Conservation (phyloP, 2,113 vertebrate species). For the Caracal caracal region DNA sequence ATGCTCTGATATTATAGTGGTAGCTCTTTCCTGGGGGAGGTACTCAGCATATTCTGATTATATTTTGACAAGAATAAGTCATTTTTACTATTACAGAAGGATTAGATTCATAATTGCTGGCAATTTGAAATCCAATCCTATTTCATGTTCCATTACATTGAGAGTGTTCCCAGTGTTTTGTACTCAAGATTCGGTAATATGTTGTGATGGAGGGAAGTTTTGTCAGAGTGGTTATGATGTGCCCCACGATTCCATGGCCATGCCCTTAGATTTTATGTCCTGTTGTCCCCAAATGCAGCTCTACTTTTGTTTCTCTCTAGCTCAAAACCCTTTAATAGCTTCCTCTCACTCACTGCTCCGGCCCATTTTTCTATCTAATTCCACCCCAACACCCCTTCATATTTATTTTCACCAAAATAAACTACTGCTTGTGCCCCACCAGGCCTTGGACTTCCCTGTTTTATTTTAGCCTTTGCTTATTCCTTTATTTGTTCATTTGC, state of each 20-base stretch:
- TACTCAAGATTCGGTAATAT: neutral
- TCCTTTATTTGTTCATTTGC: neutral
- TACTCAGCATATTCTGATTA: neutral
- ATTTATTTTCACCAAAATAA: neutral
- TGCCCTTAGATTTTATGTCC: neutral
- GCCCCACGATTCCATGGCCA: neutral
- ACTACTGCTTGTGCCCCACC: neutral
- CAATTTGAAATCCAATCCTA: neutral
- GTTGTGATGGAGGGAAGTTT: neutral
- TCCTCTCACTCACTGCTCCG: neutral
- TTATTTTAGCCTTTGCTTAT: neutral
- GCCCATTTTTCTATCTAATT: neutral
- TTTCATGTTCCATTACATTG: neutral
- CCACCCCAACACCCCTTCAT: neutral
- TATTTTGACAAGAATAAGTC: neutral
- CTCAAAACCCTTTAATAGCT: neutral
- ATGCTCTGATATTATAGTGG: neutral
- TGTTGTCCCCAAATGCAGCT: neutral
- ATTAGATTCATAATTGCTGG: constrained; percentile 17
- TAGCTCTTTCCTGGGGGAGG: neutral
- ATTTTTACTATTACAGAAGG: neutral
- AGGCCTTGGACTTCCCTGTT: neutral
- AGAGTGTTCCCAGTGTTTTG: neutral
- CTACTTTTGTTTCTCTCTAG: neutral
- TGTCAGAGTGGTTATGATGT: neutral